phyloP scores from a whole-genome alignment of 2,797 vertebrate genomes.

The Notolepis coatsorum region DNA sequence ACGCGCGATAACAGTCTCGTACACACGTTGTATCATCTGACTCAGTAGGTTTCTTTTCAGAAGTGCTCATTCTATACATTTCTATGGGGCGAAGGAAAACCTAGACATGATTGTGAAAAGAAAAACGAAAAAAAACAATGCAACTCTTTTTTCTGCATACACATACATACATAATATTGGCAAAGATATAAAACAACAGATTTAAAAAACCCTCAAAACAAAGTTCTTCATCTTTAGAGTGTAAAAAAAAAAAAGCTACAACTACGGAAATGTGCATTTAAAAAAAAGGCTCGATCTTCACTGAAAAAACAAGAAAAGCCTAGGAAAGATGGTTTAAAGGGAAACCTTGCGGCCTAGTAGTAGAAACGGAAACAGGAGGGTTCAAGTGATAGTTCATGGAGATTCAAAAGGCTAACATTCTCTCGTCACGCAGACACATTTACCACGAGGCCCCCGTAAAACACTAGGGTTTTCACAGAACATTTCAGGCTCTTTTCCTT shows the following conservation, averaged over 20 bases:
- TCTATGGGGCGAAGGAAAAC: too few species aligned
- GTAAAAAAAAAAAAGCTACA: conserved; percentile 33
- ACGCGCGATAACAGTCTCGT: too few species aligned
- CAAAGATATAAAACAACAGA: conserved; percentile 33
- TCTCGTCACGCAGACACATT: conserved; percentile 33
- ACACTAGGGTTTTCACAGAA: neutral
- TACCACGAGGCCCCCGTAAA: neutral
- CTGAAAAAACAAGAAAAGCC: conserved; percentile 23
- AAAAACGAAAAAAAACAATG: conserved; percentile 13
- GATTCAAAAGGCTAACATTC: conserved; percentile 32
- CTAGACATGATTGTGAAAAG: conserved; percentile 1
- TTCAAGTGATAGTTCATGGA: conserved; percentile 21
- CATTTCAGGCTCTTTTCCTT: neutral
- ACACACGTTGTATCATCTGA: too few species aligned
- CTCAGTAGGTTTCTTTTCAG: too few species aligned
- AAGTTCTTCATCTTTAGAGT: conserved; percentile 73
- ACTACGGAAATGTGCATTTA: conserved; percentile 40
- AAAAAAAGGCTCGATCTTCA: conserved; percentile 34
- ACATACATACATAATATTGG: conserved; percentile 36
- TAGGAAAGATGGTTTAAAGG: conserved; percentile 27
- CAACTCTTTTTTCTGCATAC: conserved; percentile 26
- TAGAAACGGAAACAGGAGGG: conserved; percentile 6
- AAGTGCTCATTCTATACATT: too few species aligned
- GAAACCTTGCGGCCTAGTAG: conserved; percentile 10
- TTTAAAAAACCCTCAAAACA: conserved; percentile 24